Evolutionary conservation across 2,113 vertebrate species (phyloP).

Genomic region (Crotalus viridis): DNA sequence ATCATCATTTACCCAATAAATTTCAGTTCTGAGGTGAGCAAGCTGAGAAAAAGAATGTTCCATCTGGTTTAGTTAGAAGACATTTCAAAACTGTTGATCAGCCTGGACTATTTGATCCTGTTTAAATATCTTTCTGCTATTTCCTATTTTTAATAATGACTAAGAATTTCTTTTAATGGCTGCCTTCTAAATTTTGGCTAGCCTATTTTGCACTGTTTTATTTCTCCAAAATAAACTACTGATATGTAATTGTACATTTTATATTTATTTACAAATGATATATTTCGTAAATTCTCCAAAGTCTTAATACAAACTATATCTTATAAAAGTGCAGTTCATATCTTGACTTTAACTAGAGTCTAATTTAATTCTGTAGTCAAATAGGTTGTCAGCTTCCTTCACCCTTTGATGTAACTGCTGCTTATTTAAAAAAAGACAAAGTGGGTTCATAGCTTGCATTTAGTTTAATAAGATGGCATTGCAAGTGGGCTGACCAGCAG

Average conservation of each 20-base stretch:
- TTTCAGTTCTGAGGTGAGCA: constrained; percentile 16
- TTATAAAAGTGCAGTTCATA: constrained; percentile 55
- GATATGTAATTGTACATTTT: constrained; percentile 72
- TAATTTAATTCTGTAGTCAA: constrained; percentile 39
- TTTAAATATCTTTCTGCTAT: constrained; percentile 59
- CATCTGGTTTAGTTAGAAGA: constrained; percentile 49
- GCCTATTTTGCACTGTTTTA: constrained; percentile 79
- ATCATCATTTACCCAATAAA: constrained; percentile 45
- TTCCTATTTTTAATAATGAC: constrained; percentile 61
- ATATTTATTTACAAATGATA: constrained; percentile 60
- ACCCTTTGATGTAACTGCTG: constrained; percentile 37
- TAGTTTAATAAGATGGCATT: constrained; percentile 36
- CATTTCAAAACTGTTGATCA: constrained; percentile 61
- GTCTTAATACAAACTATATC: constrained; percentile 54
- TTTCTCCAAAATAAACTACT: constrained; percentile 81
- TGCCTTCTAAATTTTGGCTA: constrained; percentile 67
- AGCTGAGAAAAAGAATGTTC: constrained; percentile 24
- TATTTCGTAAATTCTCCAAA: constrained; percentile 58
- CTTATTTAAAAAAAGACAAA: constrained; percentile 46
- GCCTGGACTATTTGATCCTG: constrained; percentile 61
- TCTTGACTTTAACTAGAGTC: constrained; percentile 47
- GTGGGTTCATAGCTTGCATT: constrained; percentile 2
- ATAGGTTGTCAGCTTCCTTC: constrained; percentile 33
- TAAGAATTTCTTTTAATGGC: constrained; percentile 58
- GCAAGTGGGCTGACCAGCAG: constrained; percentile 31